These are phyloP conservation scores for Macquaria australasica DNA, from an alignment of 2,113 vertebrate species.

Conservation along the genomic window DNA sequence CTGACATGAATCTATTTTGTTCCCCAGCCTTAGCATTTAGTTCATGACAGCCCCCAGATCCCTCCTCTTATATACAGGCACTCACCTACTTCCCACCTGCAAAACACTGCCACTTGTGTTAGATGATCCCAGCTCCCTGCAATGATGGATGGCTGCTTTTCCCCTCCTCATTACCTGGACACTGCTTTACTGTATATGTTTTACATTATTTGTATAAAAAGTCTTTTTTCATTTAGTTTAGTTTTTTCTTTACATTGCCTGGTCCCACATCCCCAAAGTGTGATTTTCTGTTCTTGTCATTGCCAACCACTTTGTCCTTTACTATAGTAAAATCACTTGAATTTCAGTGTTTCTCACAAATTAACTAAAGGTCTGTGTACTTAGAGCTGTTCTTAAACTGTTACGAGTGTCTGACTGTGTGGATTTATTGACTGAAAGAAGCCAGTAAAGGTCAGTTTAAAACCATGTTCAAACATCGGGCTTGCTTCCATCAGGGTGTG, in stretches of 20 bases:
- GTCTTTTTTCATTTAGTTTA: background rate
- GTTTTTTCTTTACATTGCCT: background rate
- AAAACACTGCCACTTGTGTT: background rate
- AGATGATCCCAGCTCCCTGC: background rate
- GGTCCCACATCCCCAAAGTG: background rate
- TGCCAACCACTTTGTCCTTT: background rate
- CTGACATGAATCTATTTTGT: background rate
- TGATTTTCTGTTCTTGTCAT: background rate
- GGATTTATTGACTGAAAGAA: background rate
- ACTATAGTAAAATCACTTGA: background rate
- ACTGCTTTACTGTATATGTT: background rate
- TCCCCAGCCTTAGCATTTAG: rapidly evolving
- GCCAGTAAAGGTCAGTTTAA: background rate
- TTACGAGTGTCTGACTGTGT: background rate
- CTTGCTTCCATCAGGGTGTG: too few species aligned
- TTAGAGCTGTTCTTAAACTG: background rate
- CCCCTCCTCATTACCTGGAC: background rate
- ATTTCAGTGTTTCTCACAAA: background rate
- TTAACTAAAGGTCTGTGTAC: background rate
- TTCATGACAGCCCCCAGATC: too few species aligned
- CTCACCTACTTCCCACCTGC: too few species aligned
- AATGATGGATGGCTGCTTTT: background rate
- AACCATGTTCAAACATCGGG: background rate
- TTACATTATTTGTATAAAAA: background rate
- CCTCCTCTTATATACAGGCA: too few species aligned